Evolutionary conservation across 2,888 invertebrate species (phyloP).

Genomic region (Liposcelis brunnea): DNA sequence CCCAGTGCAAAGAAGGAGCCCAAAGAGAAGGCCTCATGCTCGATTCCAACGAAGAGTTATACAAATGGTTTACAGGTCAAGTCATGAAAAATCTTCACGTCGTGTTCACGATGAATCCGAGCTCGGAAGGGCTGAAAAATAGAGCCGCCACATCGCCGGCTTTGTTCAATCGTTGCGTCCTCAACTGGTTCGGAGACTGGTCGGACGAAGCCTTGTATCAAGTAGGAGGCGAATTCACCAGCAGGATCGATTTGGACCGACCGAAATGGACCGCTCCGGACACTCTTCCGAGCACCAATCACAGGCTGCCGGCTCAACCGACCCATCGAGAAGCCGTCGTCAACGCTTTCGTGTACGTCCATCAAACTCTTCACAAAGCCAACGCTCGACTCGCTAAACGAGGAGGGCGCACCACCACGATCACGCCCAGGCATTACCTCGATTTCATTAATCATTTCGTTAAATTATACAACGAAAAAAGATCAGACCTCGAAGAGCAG

Average conservation of each 20-base stretch:
- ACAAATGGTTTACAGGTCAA: constrained; percentile 99
- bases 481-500: constrained; percentile 95
- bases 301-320: constrained; percentile 53
- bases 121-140: constrained; percentile 94
- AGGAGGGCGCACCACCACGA: constrained; percentile 90
- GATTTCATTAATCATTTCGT: constrained; percentile 99
- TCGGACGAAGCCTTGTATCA: constrained; percentile 89
- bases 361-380: constrained; percentile 90
- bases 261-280: constrained; percentile 74
- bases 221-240: constrained; percentile 93
- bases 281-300: constrained; percentile 77
- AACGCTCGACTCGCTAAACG: constrained; percentile 80
- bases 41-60: constrained; percentile 94
- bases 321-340: constrained; percentile 92
- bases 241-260: constrained; percentile 82
- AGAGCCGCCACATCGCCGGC: constrained; percentile 98
- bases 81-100: constrained; percentile 99
- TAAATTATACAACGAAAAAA: constrained; percentile 91
- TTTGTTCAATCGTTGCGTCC: constrained; percentile 94
- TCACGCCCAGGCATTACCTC: constrained; percentile 92
- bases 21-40: constrained; percentile 96
- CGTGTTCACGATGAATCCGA: constrained; percentile 99
- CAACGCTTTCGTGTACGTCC: constrained; percentile 95
- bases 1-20: constrained; percentile 98
- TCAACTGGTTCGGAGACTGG: constrained; percentile 99